Percentiles rank a stretch among this genome's conserved stretches.
Evolutionary conservation across 2,888 invertebrate genomes (phyloP).

Genomic region (Parthenolecanium corni): DNA sequence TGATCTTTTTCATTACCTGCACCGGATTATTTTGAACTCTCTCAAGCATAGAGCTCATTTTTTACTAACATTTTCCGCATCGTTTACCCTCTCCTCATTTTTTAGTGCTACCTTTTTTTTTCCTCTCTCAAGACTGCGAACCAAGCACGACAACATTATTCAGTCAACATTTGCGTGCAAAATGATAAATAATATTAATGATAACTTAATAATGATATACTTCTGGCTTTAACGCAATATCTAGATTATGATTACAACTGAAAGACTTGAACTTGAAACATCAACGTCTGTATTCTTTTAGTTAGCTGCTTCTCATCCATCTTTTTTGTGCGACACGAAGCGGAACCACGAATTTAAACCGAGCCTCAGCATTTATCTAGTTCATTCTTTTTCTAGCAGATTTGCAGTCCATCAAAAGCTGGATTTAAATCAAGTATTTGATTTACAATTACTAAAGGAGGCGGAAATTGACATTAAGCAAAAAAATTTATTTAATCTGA

Average conservation of each 20-base stretch:
- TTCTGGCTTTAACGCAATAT: neutral
- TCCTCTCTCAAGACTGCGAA: no score
- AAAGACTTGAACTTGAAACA: neutral
- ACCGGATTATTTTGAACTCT: no score
- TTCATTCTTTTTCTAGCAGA: neutral
- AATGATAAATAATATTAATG: slow-evolving; percentile 23
- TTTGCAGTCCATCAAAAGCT: no score
- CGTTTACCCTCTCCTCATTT: neutral
- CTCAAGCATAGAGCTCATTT: neutral
- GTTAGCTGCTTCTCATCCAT: neutral
- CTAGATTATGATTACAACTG: neutral
- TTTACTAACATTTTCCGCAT: neutral
- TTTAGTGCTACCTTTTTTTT: no score
- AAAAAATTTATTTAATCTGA: no score
- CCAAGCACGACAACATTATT: no score
- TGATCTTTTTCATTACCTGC: no score
- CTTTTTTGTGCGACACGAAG: slow-evolving; percentile 16
- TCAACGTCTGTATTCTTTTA: neutral
- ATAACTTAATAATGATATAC: slow-evolving; percentile 14
- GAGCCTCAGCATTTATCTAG: slow-evolving; percentile 4
- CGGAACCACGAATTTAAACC: slow-evolving; percentile 19
- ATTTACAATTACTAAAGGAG: no score
- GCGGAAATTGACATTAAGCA: no score
- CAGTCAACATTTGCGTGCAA: slow-evolving; percentile 2
- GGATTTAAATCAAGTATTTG: no score